Conservation (phyloP, 2,113 vertebrate genomes). For the Corythoichthys haematopterus region DNA sequence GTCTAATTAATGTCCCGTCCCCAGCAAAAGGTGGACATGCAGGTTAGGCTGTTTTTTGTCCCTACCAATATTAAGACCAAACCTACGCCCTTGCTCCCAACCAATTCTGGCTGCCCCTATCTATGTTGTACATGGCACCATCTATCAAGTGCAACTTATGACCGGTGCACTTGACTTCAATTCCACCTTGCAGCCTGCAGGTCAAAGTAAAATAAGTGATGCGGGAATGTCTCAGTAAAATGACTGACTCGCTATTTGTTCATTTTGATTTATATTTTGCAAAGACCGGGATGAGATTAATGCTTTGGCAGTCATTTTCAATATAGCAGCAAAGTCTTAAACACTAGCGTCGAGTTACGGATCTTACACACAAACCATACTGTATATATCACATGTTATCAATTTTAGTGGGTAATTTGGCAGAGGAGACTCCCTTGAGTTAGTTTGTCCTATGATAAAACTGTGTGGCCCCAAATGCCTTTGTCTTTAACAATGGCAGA, state of each 20-base stretch:
- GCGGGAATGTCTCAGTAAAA: conserved; percentile 12
- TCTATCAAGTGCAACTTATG: conserved; percentile 9
- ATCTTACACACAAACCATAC: not conserved
- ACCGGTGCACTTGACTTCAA: conserved; percentile 30
- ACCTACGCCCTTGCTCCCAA: conserved; percentile 11
- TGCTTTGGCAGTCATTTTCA: not conserved
- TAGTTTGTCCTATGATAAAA: conserved; percentile 31
- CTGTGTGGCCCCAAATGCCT: conserved; percentile 36
- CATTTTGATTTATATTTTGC: not conserved
- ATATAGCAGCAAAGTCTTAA: not conserved
- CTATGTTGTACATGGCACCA: conserved; percentile 42
- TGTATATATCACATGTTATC: not conserved
- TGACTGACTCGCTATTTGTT: conserved; percentile 26
- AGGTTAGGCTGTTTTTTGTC: too few species aligned
- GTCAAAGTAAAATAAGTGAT: not conserved
- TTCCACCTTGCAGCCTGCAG: conserved; percentile 27
- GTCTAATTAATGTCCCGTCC: too few species aligned
- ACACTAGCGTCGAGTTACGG: not conserved
- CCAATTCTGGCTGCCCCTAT: conserved; percentile 39
- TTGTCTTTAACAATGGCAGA: conserved; percentile 39
- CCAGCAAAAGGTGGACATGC: too few species aligned
- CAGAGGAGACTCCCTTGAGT: conserved; percentile 4
- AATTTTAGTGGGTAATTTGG: not conserved
- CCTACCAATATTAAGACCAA: too few species aligned
- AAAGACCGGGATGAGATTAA: not conserved